Evolutionary conservation across 1,140 invertebrate genomes (phyloP), one percentile per base, ranked within the genome.

Genomic region (Charaxes varanes): DNA sequence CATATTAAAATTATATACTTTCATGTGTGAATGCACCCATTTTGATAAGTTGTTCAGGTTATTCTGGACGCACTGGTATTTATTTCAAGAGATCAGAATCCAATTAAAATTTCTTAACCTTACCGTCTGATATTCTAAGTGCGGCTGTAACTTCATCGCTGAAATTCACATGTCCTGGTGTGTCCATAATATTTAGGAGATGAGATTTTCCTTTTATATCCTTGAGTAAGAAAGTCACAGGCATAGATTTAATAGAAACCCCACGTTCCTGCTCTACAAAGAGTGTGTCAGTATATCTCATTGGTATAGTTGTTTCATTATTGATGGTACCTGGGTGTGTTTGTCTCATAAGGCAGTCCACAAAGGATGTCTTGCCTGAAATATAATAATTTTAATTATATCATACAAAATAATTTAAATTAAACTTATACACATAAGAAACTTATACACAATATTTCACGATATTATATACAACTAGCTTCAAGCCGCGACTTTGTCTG

Each of bases 131-230:
- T 23, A 99, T 86, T 31, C 98, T 89, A 85, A 98, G 95, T 0
- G 97, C 95, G 15, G 98, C 98, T 1, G 98, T 99, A 1, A 96
- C 96, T 87, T 99, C 98, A 86, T 99, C 98, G 11, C 97, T 99
- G 73, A 99, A 99, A 76, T 99, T 99, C 0, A 99, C 97, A 87
- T 99, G 98, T n/a, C 92, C 97, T n/a, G 97, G 97, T 1, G 98
- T 99, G 68, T 99, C 98, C 76, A 99, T 96, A 40, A 99, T 90
- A 71, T 99, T 99, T 40, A 99, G 86, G 7, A 99, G 85, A 84
- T 93, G 98, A 7, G 96, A 98, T 79, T 99, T 99, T 11, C 92
- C 92, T 66, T 95, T 95, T 0, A 96, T 90, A 81, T 99, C 96
- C 66, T 95, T 96, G 36, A 99, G 77, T 0, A 99, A 89, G 1